Evolutionary conservation across 1,140 invertebrate genomes (phyloP), one percentile per base, ranked within the genome.

Genomic region (Pseudomyrmex cubaensis): DNA sequence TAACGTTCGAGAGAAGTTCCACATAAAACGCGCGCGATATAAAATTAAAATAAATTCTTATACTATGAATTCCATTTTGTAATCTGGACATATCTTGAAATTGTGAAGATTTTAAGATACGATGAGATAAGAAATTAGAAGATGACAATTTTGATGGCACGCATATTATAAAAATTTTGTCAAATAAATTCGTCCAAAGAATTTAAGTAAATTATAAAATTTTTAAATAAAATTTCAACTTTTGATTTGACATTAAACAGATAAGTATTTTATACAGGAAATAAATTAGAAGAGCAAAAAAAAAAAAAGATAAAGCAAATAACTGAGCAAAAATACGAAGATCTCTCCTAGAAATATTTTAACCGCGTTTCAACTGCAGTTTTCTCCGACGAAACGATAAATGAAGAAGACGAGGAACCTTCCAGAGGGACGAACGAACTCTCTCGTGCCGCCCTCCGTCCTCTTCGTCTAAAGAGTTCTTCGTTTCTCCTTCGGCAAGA

Each of bases 381-480:
- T 82, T 76, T 82, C 70, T 82, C 70, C 57, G 22, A 63, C 48
- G 78, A 78, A 78, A 78, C 54, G 64, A 70, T 70, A 72, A 78
- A 78, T 50, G 76, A 70, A 78, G 64, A 22, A 78, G 76, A 70
- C 76, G 44, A 78, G 76, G 83, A 84, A 85, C 77, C 83, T 82
- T 85, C 77, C 62, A 70, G 83, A 80, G 83, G 70, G 22, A 85
- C 75, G 83, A 84, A 84, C 83, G 64, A 62, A 73, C 84, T 83
- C 84, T 72, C 76, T 83, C 62, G 22, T 59, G 48, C 17, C 46
- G 70, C 56, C 54, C 64, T 69, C 63, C 83, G 66, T 73, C 69
- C 57, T 70, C 66, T 63, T 67, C 48, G 52, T 59, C 66, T 50
- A 35, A 72, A 73, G 78, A 48, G 62, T 78, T 77, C 82, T 66